Percentiles rank a stretch among this genome's conserved stretches.
These are phyloP conservation scores for Engraulis encrasicolus DNA, from an alignment of 2,113 vertebrate genomes.

Conservation along the genomic window DNA sequence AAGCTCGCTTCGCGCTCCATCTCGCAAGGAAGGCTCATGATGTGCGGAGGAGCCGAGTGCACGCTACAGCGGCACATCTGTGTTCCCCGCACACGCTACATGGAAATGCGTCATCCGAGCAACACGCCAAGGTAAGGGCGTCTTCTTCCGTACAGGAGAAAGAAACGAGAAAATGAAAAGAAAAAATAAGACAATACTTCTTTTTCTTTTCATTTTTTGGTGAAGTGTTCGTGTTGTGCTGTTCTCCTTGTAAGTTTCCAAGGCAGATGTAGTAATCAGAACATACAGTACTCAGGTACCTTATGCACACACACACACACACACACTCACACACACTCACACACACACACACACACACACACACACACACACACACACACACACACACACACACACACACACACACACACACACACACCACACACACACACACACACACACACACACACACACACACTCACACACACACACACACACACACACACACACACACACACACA, in stretches of 20 bases:
- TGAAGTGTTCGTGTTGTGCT: not conserved
- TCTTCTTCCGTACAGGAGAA: not conserved
- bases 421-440: not conserved
- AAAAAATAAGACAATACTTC: not conserved
- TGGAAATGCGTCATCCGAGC: not conserved
- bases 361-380: not conserved
- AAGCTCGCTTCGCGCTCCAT: not conserved
- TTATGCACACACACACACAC: not conserved
- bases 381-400: not conserved
- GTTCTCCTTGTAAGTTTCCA: not conserved
- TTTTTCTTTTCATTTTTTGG: too few species aligned
- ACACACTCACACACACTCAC: not conserved
- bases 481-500: not conserved
- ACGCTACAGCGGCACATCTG: too few species aligned
- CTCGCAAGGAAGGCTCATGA: not conserved
- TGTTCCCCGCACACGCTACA: not conserved
- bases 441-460: too few species aligned
- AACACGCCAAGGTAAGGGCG: not conserved
- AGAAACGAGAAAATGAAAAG: too few species aligned
- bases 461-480: not conserved
- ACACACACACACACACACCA: too few species aligned
- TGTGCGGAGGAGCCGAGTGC: not conserved
- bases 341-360: not conserved
- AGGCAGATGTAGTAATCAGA: not conserved
- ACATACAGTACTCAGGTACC: not conserved